A percentile compares a stretch with the other conserved stretches of the same genome.
Evolutionary conservation across 2,888 invertebrate genomes (phyloP).

Genomic region (Lepidocyrtoides sp.): DNA sequence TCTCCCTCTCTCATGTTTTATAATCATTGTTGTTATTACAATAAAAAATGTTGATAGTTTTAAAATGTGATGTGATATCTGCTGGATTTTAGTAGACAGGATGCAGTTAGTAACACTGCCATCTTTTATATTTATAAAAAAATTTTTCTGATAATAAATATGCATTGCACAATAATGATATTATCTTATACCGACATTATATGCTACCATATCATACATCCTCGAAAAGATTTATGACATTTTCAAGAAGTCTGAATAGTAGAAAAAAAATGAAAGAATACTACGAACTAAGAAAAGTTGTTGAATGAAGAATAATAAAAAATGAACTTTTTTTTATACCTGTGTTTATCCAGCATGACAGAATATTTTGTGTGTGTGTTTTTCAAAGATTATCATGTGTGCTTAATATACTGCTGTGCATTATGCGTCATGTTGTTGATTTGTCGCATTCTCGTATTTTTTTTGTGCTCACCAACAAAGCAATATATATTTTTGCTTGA

Average conservation of each 20-base stretch:
- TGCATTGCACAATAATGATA: not conserved
- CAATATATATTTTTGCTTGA: not conserved
- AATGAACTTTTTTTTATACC: not conserved
- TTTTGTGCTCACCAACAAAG: not conserved
- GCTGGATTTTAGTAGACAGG: not conserved
- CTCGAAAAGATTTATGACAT: slow-evolving; percentile 60
- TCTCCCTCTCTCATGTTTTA: not conserved
- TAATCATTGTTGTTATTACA: slow-evolving; percentile 29
- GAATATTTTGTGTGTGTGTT: not conserved
- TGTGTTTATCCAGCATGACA: slow-evolving; percentile 65
- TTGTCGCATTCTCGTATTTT: slow-evolving; percentile 22
- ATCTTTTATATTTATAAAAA: too few species aligned
- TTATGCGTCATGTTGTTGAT: slow-evolving; percentile 46
- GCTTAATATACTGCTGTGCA: slow-evolving; percentile 4
- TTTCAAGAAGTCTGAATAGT: not conserved
- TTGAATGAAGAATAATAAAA: not conserved
- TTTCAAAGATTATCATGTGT: not conserved
- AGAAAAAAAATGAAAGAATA: too few species aligned
- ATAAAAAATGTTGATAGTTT: slow-evolving; percentile 69
- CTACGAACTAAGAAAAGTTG: slow-evolving; percentile 4
- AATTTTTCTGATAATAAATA: not conserved
- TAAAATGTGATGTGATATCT: slow-evolving; percentile 18
- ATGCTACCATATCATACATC: slow-evolving; percentile 20
- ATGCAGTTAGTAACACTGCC: not conserved
- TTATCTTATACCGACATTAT: not conserved